Evolutionary conservation across 2,113 vertebrate species (phyloP).

Genomic region (Salminus brasiliensis): DNA sequence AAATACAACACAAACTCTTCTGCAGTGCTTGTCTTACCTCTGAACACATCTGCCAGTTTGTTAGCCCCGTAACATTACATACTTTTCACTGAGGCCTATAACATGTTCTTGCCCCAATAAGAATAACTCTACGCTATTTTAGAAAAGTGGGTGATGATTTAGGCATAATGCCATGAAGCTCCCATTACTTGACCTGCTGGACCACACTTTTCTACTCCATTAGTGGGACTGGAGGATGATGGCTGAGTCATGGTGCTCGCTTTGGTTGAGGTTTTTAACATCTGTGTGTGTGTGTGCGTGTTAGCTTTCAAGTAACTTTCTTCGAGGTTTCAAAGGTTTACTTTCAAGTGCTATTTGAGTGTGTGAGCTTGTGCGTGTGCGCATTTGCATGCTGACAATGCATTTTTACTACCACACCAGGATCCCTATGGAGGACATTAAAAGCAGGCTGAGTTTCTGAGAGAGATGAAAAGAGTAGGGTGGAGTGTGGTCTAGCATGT

Average conservation of each 20-base stretch:
- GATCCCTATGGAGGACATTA: background rate
- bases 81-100: too few relatives aligned
- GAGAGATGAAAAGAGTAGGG: background rate
- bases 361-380: conserved; percentile 31
- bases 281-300: conserved; percentile 41
- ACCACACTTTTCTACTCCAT: background rate
- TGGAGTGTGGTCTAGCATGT: background rate
- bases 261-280: background rate
- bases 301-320: background rate
- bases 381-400: background rate
- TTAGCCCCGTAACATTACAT: too few relatives aligned
- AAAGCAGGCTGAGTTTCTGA: background rate
- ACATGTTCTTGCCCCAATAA: too few relatives aligned
- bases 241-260: background rate
- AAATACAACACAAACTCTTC: too few relatives aligned
- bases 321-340: background rate
- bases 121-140: too few relatives aligned
- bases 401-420: background rate
- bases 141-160: too few relatives aligned
- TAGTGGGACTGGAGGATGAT: background rate
- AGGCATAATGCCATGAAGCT: too few relatives aligned
- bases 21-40: too few relatives aligned
- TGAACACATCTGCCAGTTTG: too few relatives aligned
- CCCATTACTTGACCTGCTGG: too few relatives aligned
- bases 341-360: conserved; percentile 24